Conservation (phyloP, 2,113 vertebrate genomes). For the Myotis yumanensis region DNA sequence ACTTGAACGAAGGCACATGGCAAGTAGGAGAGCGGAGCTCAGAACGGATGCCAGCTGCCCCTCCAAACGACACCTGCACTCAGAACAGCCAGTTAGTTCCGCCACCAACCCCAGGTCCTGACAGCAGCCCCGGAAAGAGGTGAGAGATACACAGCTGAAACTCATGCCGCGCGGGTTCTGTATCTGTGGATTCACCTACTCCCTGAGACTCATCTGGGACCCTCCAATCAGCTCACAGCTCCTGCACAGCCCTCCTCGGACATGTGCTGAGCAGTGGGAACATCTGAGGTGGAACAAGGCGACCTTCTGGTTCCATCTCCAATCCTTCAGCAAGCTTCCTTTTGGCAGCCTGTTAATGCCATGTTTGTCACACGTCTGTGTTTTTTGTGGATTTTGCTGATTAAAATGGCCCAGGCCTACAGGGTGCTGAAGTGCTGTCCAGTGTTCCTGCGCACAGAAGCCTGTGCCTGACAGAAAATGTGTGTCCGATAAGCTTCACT, state of each 20-base stretch:
- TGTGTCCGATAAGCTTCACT: rapidly evolving
- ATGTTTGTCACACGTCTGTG: neutral
- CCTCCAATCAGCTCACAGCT: neutral
- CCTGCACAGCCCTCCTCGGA: neutral
- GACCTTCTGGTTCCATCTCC: neutral
- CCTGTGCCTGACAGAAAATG: neutral
- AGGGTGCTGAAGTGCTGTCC: neutral
- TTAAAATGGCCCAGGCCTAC: neutral
- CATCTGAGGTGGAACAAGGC: neutral
- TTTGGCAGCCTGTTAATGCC: neutral
- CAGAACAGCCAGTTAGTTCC: neutral
- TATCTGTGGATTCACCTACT: neutral
- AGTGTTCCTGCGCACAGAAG: neutral
- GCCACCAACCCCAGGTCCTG: neutral
- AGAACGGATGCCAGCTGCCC: neutral
- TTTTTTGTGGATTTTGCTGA: neutral
- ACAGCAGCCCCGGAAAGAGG: neutral
- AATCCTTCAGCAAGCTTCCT: neutral
- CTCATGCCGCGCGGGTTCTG: neutral
- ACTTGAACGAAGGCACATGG: neutral
- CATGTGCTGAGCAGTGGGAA: neutral
- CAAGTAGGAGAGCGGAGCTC: neutral
- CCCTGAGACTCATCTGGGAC: neutral
- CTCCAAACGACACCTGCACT: neutral
- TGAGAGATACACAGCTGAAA: neutral